Evolutionary conservation across 92 coral and sea anemone species (phyloP).

Genomic region (Porites rus): DNA sequence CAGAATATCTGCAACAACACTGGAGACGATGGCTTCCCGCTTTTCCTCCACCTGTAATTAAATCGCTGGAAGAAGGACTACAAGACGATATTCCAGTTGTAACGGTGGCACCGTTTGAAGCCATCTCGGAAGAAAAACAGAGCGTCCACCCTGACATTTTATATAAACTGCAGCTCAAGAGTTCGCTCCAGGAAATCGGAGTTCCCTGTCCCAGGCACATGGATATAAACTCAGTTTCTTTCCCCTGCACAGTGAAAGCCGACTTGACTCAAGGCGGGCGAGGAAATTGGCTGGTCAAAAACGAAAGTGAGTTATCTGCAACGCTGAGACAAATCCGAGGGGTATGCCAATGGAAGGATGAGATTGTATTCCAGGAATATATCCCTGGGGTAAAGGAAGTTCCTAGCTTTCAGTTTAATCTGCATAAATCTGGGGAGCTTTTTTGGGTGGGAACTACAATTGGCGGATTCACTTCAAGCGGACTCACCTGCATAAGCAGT

Average conservation of each 20-base stretch:
- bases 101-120: constrained; percentile 25
- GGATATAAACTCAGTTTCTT: constrained; percentile 4
- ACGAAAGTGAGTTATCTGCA: constrained; percentile 43
- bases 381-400: constrained; percentile 51
- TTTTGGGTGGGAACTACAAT: constrained; percentile 57
- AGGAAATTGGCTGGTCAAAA: constrained; percentile 35
- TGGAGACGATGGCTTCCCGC: constrained; percentile 57
- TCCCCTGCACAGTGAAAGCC: constrained; percentile 43
- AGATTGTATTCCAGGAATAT: constrained; percentile 42
- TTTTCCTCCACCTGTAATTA: constrained; percentile 39
- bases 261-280: constrained; percentile 50
- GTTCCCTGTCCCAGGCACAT: constrained; percentile 31
- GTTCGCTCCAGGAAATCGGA: constrained; percentile 32
- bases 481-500: constrained; percentile 36
- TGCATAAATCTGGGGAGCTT: constrained; percentile 54
- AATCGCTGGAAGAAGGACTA: constrained; percentile 45
- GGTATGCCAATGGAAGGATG: constrained; percentile 40
- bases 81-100: constrained; percentile 33
- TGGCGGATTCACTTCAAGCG: constrained; percentile 20
- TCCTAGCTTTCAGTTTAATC: constrained; percentile 49
- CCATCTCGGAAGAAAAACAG: constrained; percentile 35
- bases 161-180: constrained; percentile 39
- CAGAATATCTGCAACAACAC: constrained; percentile 24
- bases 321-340: constrained; percentile 19
- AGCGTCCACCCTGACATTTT: constrained; percentile 25